phyloP scores from a whole-genome alignment of 2,797 vertebrate genomes.

The Glyptemys insculpta region DNA sequence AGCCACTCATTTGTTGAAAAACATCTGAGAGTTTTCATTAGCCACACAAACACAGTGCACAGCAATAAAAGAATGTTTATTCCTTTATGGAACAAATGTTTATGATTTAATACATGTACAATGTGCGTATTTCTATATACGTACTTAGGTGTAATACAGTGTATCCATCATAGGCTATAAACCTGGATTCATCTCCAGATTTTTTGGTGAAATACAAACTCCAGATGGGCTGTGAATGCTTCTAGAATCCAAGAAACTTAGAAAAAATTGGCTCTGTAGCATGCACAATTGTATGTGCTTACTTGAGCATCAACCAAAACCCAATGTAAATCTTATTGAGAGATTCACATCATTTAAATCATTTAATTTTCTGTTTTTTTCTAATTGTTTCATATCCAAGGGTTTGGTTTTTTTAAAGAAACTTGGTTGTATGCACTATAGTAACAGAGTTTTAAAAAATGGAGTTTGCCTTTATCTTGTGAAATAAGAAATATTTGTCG shows the following conservation, averaged over 20 bases:
- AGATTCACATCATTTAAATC: background rate
- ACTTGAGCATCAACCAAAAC: background rate
- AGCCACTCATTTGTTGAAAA: background rate
- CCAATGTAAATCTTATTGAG: background rate
- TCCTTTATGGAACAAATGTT: background rate
- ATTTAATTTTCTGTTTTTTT: background rate
- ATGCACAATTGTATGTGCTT: fast-evolving
- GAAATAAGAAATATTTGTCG: background rate
- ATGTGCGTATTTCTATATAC: fast-evolving
- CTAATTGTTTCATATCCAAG: background rate
- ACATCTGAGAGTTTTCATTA: background rate
- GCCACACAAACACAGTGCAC: fast-evolving
- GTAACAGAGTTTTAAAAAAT: no score
- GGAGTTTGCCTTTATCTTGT: background rate
- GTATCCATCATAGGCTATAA: fast-evolving
- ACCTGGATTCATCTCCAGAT: fast-evolving
- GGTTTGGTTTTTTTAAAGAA: background rate
- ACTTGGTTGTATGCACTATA: fast-evolving
- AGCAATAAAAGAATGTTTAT: background rate
- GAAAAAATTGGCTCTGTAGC: background rate
- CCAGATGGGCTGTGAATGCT: background rate
- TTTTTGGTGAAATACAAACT: background rate
- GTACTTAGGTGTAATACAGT: background rate
- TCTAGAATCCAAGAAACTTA: background rate
- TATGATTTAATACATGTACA: background rate